A percentile compares a stretch with the other conserved stretches of the same genome.
Evolutionary conservation across 2,888 invertebrate genomes (phyloP).

Genomic region (Acholoe squamosa): DNA sequence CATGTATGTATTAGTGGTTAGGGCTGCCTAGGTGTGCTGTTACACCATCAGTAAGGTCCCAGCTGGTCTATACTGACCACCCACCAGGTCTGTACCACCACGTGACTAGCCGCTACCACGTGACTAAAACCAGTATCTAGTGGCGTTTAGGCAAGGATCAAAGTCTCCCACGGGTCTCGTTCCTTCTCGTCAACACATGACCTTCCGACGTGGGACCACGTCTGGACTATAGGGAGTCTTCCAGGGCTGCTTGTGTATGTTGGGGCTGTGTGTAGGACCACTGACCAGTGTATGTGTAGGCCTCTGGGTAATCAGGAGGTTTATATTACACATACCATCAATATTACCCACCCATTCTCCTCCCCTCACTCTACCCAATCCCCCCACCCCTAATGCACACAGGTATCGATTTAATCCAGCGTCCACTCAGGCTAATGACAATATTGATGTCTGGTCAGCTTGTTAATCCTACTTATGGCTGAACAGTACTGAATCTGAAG

Average conservation of each 20-base stretch:
- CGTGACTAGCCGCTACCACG: background rate
- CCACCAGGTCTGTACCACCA: background rate
- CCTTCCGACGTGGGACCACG: no score
- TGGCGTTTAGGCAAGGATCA: no score
- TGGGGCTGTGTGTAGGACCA: no score
- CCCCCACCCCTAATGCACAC: constrained; percentile 22
- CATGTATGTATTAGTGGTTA: no score
- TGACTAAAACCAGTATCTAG: background rate
- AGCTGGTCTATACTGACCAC: background rate
- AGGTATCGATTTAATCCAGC: constrained; percentile 14
- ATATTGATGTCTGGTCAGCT: constrained; percentile 15
- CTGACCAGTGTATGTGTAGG: no score
- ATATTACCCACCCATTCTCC: background rate
- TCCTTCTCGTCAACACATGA: no score
- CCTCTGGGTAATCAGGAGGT: no score
- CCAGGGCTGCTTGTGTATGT: no score
- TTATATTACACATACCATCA: background rate
- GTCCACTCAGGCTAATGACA: background rate
- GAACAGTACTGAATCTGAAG: background rate
- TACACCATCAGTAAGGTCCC: background rate
- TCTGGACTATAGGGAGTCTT: no score
- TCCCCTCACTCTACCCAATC: background rate
- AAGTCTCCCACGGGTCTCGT: no score
- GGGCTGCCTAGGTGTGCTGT: no score
- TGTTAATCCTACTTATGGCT: background rate